Percentiles rank a stretch among this genome's conserved stretches.
phyloP scores from a whole-genome alignment of 2,888 invertebrate genomes.

The Drepana falcataria region DNA sequence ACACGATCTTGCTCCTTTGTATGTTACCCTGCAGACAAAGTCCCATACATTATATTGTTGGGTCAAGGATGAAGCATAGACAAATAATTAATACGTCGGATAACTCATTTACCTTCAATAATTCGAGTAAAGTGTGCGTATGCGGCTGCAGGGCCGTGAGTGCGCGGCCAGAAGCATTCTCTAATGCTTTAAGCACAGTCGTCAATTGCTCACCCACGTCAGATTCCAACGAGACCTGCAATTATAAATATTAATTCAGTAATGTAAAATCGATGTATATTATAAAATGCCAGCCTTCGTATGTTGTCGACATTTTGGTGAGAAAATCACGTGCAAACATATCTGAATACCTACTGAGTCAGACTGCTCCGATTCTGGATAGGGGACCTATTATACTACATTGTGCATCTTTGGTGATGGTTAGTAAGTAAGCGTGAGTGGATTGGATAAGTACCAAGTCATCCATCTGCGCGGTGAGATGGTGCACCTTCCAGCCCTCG shows the following conservation, averaged over 20 bases:
- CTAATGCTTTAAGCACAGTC: conserved; percentile 59
- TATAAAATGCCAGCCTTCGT: no score
- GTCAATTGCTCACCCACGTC: conserved; percentile 73
- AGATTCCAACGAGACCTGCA: conserved; percentile 75
- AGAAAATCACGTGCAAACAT: no score
- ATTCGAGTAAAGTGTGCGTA: conserved; percentile 58
- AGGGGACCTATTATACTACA: no score
- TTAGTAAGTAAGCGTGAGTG: no score
- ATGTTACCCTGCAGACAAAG: conserved; percentile 87
- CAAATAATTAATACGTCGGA: no score
- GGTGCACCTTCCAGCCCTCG: conserved; percentile 97
- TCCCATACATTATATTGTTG: not conserved
- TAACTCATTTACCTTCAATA: conserved; percentile 51
- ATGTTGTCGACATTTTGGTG: no score
- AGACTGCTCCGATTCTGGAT: no score
- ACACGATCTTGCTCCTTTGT: conserved; percentile 94
- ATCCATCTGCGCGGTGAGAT: conserved; percentile 94
- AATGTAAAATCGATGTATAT: no score
- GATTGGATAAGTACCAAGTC: conserved; percentile 56
- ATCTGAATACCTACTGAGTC: no score
- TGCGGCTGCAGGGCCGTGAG: conserved; percentile 56
- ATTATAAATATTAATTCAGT: not conserved
- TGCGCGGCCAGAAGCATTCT: conserved; percentile 53
- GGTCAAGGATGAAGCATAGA: not conserved
- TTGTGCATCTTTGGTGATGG: no score